Conservation (phyloP, 2,797 vertebrate species). For the Manis crassicaudata region DNA sequence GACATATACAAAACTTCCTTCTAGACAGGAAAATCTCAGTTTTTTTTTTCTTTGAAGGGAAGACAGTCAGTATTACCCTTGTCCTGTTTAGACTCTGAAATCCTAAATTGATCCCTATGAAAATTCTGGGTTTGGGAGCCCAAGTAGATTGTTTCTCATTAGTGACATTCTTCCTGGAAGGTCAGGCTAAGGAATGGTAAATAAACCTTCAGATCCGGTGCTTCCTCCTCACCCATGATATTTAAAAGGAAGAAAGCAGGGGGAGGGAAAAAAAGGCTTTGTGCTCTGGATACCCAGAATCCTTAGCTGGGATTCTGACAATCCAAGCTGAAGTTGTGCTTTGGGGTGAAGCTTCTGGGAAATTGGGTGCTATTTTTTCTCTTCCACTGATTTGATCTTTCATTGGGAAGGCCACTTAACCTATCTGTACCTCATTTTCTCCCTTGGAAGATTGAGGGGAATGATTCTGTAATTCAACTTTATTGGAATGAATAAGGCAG, state of each 20-base stretch:
- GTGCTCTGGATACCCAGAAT: neutral
- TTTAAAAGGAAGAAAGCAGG: conserved; percentile 1
- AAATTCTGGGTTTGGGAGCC: conserved; percentile 62
- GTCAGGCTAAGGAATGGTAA: conserved; percentile 79
- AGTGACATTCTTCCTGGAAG: conserved; percentile 78
- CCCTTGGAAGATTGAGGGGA: neutral
- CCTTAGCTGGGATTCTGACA: neutral
- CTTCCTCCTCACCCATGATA: conserved; percentile 51
- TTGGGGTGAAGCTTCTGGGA: conserved; percentile 6
- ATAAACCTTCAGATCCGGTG: conserved; percentile 76
- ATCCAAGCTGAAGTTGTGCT: neutral
- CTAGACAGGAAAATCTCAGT: conserved; percentile 5
- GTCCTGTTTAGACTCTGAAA: conserved; percentile 53
- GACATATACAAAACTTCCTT: conserved; percentile 35
- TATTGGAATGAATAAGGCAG: neutral
- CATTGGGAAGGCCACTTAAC: neutral
- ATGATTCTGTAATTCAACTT: neutral
- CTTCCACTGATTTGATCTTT: neutral
- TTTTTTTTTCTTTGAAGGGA: neutral
- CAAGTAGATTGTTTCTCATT: conserved; percentile 78
- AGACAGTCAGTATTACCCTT: neutral
- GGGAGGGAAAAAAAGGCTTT: neutral
- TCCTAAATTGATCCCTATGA: conserved; percentile 62
- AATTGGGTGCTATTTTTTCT: neutral
- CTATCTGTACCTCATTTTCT: conserved; percentile 16